Evolutionary conservation across 2,888 invertebrate species (phyloP).

Genomic region (Hypomecis atomaria): DNA sequence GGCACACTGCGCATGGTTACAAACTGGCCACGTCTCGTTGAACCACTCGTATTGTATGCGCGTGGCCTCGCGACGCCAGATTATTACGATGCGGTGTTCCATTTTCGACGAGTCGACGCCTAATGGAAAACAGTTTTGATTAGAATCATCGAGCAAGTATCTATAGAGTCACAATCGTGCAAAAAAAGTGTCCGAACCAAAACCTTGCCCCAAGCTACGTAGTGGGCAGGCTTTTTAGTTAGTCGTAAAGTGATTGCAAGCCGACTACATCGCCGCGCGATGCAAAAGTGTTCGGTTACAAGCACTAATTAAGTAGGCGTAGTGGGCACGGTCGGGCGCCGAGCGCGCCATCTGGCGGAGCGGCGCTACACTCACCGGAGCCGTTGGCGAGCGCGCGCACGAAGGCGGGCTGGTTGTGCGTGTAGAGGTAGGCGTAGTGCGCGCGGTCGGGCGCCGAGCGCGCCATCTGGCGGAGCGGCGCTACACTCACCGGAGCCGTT

Average conservation of each 20-base stretch:
- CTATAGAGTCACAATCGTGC: too few relatives aligned
- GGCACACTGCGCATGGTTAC: slow-evolving; percentile 71
- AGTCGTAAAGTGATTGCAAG: too few relatives aligned
- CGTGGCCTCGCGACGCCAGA: slow-evolving; percentile 95
- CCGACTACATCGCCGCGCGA: too few relatives aligned
- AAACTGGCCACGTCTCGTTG: slow-evolving; percentile 87
- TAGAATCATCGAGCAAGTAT: neutral
- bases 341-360: slow-evolving; percentile 87
- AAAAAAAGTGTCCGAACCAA: too few relatives aligned
- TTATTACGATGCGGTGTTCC: slow-evolving; percentile 91
- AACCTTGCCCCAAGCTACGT: too few relatives aligned
- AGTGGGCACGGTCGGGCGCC: slow-evolving; percentile 91
- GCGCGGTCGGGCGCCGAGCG: slow-evolving; percentile 90
- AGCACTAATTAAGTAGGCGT: slow-evolving; percentile 97
- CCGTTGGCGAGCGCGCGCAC: slow-evolving; percentile 88
- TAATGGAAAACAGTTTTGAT: slow-evolving; percentile 1
- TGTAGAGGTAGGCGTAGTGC: slow-evolving; percentile 94
- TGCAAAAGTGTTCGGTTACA: too few relatives aligned
- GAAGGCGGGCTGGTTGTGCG: slow-evolving; percentile 93
- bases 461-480: slow-evolving; percentile 87
- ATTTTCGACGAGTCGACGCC: slow-evolving; percentile 80
- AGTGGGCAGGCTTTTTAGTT: too few relatives aligned
- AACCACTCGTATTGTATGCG: slow-evolving; percentile 97
- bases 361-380: slow-evolving; percentile 84
- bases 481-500: slow-evolving; percentile 78